Conservation (phyloP, 2,113 vertebrate species). For the Oostethus manadensis region DNA sequence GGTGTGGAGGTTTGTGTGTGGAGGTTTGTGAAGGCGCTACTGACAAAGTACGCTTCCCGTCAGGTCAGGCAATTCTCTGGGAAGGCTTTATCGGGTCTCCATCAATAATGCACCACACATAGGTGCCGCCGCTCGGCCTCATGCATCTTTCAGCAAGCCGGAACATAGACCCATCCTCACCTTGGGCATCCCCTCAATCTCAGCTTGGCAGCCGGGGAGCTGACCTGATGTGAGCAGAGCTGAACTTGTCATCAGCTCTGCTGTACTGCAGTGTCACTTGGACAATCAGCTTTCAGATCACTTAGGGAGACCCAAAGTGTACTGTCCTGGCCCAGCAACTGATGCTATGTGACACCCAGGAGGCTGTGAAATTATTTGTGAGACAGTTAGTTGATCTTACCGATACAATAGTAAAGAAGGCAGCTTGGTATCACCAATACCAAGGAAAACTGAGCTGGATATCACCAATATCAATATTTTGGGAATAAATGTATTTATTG, state of each 20-base stretch:
- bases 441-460: too few species aligned
- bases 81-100: conserved; percentile 39
- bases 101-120: conserved; percentile 66
- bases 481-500: too few species aligned
- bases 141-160: conserved; percentile 66
- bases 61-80: conserved; percentile 19
- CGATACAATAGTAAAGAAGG: too few species aligned
- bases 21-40: conserved; percentile 10
- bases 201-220: conserved; percentile 22
- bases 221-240: conserved; percentile 3
- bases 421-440: too few species aligned
- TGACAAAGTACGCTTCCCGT: conserved; percentile 26
- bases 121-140: conserved; percentile 44
- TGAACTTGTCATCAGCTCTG: conserved; percentile 33
- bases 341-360: too few species aligned
- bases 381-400: too few species aligned
- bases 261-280: conserved; percentile 18
- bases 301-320: background rate
- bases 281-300: conserved; percentile 9
- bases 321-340: too few species aligned
- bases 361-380: too few species aligned
- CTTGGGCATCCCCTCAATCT: conserved; percentile 40
- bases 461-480: too few species aligned
- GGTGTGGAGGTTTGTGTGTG: conserved; percentile 2
- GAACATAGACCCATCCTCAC: conserved; percentile 53